Base-by-base conservation (phyloP, 2,888 invertebrate species). In the Spodoptera picta region DNA sequence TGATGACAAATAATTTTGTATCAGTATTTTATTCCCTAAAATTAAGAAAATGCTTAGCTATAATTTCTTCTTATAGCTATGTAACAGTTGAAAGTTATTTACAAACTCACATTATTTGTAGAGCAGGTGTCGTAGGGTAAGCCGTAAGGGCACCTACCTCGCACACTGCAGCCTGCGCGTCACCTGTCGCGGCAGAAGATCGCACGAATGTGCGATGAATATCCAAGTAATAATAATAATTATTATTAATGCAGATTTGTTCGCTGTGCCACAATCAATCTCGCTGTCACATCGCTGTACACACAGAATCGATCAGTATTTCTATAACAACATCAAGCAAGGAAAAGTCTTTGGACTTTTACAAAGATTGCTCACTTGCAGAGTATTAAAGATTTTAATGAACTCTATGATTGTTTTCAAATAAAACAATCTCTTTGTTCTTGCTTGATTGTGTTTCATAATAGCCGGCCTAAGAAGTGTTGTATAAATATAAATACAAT, bases 171-270 rank as follows among this genome's bases (percentile, higher is more conserved):
- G 9, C 36, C 6, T 9, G 36, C 36, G 9, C 36, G 36, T 51
- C 64, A 71, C 51, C 55, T 73, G 69, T 56, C 69, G 11, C 9
- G 48, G 19, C 9, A 31, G 19, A 52, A 6, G 19, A 14, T 45
- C 53, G n/a, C 68, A 56, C n/a, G n/a, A n/a, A n/a, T n/a, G n/a
- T n/a, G n/a, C n/a, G n/a, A n/a, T n/a, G n/a, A 57, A 51, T 24
- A 36, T 51, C 47, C 4, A 27, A 36, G 36, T 36, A 36, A 36
- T 36, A 36, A 51, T 55, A 55, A 42, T 55, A 19, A 68, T 66
- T 73, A 73, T 69, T 54, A 73, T 69, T 58, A 48, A 63, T 62
- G 47, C 42, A 45, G 31, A 46, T 50, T 55, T 50, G 3, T 36
- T 2, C 36, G 36, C 36, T 7, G 36, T 36, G 6, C 7, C 6